These are phyloP conservation scores for Anomalospiza imberbis DNA, from an alignment of 2,797 vertebrate species.

Conservation along the genomic window DNA sequence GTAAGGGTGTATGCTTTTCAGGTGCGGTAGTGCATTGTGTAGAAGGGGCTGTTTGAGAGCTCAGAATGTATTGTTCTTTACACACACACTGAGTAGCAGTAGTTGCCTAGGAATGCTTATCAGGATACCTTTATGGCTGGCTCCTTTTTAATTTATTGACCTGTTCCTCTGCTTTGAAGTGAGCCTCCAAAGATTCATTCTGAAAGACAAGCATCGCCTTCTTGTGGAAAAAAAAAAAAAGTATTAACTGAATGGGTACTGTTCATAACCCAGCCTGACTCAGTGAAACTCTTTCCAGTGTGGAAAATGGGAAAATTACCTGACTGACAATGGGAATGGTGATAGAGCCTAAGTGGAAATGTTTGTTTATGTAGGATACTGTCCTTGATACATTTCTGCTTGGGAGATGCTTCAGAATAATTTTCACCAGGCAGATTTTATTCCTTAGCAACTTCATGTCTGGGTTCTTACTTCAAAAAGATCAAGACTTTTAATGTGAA, in stretches of 20 bases:
- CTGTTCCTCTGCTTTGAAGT: not conserved
- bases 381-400: not conserved
- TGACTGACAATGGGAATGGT: not conserved
- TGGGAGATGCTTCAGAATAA: not conserved
- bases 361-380: not conserved
- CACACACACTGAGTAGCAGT: not conserved
- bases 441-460: not conserved
- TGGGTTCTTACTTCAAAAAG: not conserved
- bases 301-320: not conserved
- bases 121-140: not conserved
- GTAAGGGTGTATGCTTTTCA: not conserved
- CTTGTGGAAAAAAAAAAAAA: not conserved
- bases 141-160: not conserved
- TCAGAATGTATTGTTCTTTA: not conserved
- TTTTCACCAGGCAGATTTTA: not conserved
- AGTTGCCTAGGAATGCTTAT: not conserved
- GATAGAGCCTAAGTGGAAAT: not conserved
- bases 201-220: not conserved
- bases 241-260: not conserved
- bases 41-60: not conserved
- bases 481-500: not conserved
- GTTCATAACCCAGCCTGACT: not conserved
- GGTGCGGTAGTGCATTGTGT: not conserved
- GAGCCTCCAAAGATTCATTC: not conserved
- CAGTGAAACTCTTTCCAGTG: not conserved